Evolutionary conservation across 2,797 vertebrate genomes (phyloP), one percentile per base, ranked within the genome.

Genomic region (Lepilemur ruficaudatus): DNA sequence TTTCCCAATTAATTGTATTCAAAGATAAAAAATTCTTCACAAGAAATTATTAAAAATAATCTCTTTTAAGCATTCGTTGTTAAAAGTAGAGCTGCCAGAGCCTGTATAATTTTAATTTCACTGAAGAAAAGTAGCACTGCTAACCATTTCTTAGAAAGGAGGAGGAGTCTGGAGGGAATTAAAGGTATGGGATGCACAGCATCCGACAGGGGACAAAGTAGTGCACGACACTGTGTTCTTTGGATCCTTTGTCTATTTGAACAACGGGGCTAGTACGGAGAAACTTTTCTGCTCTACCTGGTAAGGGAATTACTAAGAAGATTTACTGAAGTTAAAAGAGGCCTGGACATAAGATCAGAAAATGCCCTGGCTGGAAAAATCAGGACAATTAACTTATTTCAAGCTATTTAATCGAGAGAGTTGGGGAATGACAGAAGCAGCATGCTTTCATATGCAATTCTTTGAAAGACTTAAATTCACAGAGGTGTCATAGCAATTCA

Each of bases 381-480:
- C 32, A 78, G 57, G 59, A 32, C 41, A 87, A 59, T 50, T 72
- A 76, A 59, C 65, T 86, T 50, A 79, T 87, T 83, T 83, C 28
- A 89, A 76, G 20, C 12, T 52, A 28, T 55, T 79, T 61, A 73
- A 93, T 67, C 48, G 28, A 30, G 32, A 82, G 63, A 59, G 13
- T 25, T 59, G 50, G 2, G 70, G 41, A 61, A 35, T 20, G 55
- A 43, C 17, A 55, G 28, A 90, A 61, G 48, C 61, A 88, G 14
- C 2, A 50, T 55, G 22, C 55, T 69, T 93, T 85, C 65, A 46
- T 20, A 50, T 30, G 35, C 41, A 32, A 63, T 43, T 35, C 11
- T 35, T 79, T 23, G 38, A 75, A 95, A 81, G 57, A 22, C 65
- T 89, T 48, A 82, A 75, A 65, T 85, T 4, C 89, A 50, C 11